Conservation (phyloP, 2,888 invertebrate genomes). For the Agrilus biguttatus region DNA sequence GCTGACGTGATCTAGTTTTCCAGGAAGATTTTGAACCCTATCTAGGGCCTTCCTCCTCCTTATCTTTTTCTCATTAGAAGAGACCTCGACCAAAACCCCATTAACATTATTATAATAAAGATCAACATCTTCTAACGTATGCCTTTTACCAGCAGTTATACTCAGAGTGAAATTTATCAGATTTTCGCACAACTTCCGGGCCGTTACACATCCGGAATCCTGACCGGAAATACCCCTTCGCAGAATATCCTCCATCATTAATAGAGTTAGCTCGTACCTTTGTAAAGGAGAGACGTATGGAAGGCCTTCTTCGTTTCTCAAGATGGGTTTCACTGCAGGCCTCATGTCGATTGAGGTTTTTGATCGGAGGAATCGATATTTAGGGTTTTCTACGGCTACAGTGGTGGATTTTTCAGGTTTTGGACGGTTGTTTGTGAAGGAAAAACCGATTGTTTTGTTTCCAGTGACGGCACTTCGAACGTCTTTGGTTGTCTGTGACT, state of each 20-base stretch:
- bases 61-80: constrained; percentile 48
- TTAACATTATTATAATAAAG: constrained; percentile 49
- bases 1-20: constrained; percentile 80
- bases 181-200: constrained; percentile 53
- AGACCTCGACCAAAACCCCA: constrained; percentile 41
- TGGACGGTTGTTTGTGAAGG: too few species aligned
- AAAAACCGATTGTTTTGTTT: constrained; percentile 2
- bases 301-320: constrained; percentile 38
- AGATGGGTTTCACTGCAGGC: constrained; percentile 19
- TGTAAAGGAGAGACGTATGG: constrained; percentile 61
- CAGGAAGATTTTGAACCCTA: constrained; percentile 57
- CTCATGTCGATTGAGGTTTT: constrained; percentile 28
- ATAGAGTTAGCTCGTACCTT: constrained; percentile 56
- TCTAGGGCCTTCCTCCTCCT: constrained; percentile 56
- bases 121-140: constrained; percentile 68
- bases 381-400: constrained; percentile 2
- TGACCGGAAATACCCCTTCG: constrained; percentile 37
- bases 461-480: not conserved
- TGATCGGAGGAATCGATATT: constrained; percentile 27
- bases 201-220: constrained; percentile 45
- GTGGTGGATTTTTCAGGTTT: constrained; percentile 1
- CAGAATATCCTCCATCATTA: constrained; percentile 62
- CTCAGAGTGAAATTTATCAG: constrained; percentile 64
- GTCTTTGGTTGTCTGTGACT: constrained; percentile 3
- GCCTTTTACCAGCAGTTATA: constrained; percentile 68